Base-by-base conservation (phyloP, 2,888 invertebrate genomes). In the Parascotia fuliginaria region DNA sequence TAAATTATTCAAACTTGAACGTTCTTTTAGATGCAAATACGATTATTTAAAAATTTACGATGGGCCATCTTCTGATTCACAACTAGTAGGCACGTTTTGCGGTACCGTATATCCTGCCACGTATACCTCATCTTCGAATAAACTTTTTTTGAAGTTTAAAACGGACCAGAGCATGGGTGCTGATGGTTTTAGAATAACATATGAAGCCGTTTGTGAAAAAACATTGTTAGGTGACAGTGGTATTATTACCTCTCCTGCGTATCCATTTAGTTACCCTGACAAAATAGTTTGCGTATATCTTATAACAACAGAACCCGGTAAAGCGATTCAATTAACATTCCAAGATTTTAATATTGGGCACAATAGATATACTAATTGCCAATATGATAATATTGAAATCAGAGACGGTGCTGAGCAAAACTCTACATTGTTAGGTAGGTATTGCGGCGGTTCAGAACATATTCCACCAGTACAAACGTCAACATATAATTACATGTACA, bases 61-160 rank as follows among this genome's bases (percentile, higher is more conserved):
- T 79, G 96, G 97, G 0, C 85, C 92, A 0, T 87, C 92, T 41
- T 80, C 87, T 2, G 92, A 94, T 16, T 93, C 95, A 1, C 94
- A 93, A 0, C 78, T 96, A 9, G 79, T 97, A 9, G 96, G 95
- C 0, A 94, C 93, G 73, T 96, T 94, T 77, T 98, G 98, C 83
- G 98, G 97, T 0, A 73, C 45, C 0, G 79, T 66, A 0, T 60
- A 93, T 42, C 97, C 97, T 0, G 92, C 93, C 0, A 73, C 90
- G 0, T 92, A 94, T 42, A 84, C 66, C 95, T 96, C 87, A 82
- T 86, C 73, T 79, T 94, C 50, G 93, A 96, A 86, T 77, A 77
- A 59, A 85, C 91, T 63, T 69, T 93, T 52, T 73, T 84, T 65
- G 79, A 83, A 96, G 95, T 82, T 91, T 65, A 81, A 64, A 75